Evolutionary conservation across 2,797 vertebrate genomes (phyloP), one percentile per base, ranked within the genome.

Genomic region (Siniperca scherzeri): DNA sequence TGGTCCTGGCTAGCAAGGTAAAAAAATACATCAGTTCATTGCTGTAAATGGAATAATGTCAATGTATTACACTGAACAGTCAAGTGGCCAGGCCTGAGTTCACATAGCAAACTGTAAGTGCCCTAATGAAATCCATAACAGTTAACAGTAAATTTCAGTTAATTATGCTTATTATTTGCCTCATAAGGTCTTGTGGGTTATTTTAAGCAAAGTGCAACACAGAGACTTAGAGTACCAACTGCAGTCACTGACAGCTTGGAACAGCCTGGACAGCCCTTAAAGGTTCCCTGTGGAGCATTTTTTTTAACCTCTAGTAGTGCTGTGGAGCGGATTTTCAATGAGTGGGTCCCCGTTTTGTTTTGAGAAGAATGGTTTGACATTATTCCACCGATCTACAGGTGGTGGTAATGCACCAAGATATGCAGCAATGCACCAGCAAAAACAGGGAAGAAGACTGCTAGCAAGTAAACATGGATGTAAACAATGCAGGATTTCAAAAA

Each of bases 41-140:
- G 53, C 57, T 57, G 42, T 65, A 50, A 81, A 64, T 69, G 66
- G 57, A 75, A 56, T 38, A 57, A 64, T 9, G 0, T 69, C 42
- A 40, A 5, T 62, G 17, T 44, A 44, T 61, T 74, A 0, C 17
- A 53, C 22, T 72, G 16, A 77, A 75, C n/a, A 13, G 55, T 66
- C 50, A 57, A 56, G 67, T 68, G 59, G 42, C 55, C 21, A 52
- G 44, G 38, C 70, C 67, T 55, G 57, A 74, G 60, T 55, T 62
- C 44, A 59, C 65, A 78, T 30, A 14, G 62, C 7, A 33, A 64
- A 53, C 55, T 40, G 12, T 59, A 62, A 84, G 27, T 12, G 21
- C 27, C 6, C 55, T 67, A 42, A 83, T 76, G 38, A 81, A 69
- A 60, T 25, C 50, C 44, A 74, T 57, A 16, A 56, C n/a, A n/a